A percentile compares a stretch with the other conserved stretches of the same genome.
phyloP scores from a whole-genome alignment of 2,888 invertebrate species.

The Oscheius onirici region DNA sequence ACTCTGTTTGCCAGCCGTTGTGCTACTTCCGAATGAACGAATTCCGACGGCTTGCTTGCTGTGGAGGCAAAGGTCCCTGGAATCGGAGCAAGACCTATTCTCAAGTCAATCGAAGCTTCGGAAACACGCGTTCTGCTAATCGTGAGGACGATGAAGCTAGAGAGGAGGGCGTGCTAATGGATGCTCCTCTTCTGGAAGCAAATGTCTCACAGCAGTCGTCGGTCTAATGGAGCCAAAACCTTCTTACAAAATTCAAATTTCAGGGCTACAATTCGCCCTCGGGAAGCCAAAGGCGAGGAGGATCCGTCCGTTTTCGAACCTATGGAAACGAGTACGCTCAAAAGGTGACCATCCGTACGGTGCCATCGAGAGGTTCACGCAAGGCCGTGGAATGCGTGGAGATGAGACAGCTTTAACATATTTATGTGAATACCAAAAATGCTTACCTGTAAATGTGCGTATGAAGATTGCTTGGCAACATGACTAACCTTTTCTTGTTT shows the following conservation, averaged over 20 bases:
- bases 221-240: neutral
- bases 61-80: slow-evolving; percentile 51
- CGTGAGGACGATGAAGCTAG: slow-evolving; percentile 42
- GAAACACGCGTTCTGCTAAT: slow-evolving; percentile 54
- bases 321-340: slow-evolving; percentile 49
- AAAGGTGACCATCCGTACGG: neutral
- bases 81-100: slow-evolving; percentile 64
- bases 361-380: neutral
- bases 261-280: slow-evolving; percentile 19
- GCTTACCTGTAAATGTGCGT: neutral
- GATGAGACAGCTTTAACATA: neutral
- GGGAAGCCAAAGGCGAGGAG: slow-evolving; percentile 44
- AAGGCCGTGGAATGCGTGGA: slow-evolving; percentile 1
- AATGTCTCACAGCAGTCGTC: slow-evolving; percentile 8
- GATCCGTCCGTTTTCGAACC: slow-evolving; percentile 54
- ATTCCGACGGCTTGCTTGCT: slow-evolving; percentile 70
- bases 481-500: no score
- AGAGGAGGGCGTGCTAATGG: neutral
- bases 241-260: neutral
- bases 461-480: neutral
- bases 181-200: slow-evolving; percentile 16
- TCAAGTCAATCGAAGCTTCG: slow-evolving; percentile 62
- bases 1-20: slow-evolving; percentile 70
- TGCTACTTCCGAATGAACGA: slow-evolving; percentile 71
- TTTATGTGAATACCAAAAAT: no score